Base-by-base conservation (phyloP, 2,113 vertebrate genomes). In the Salminus brasiliensis region DNA sequence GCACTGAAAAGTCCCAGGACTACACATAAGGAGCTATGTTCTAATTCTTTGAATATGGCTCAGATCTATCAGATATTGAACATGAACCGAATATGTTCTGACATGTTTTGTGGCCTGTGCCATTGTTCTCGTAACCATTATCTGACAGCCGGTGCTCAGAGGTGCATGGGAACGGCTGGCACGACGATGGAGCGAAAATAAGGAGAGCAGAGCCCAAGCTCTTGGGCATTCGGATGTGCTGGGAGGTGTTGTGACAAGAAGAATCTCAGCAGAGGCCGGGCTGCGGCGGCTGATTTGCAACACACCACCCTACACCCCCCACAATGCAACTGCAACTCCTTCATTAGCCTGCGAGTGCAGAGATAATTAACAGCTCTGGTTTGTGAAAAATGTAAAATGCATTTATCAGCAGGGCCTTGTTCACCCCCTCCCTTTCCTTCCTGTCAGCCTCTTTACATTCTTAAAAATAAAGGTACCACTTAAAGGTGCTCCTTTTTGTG, bases 361-460 rank as follows among this genome's bases (percentile, higher is more conserved):
- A 62, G 67, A 83, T 89, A 85, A 88, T 86, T 81, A 87, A 78
- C 10, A 32, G 32, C 39, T 59, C 16, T 57, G 34, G 52, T 49
- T 77, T 72, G 41, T 66, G 83, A 76, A 85, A 62, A 52, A 67
- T 65, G 30, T 68, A 81, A 84, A 82, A 77, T 27, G 52, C 57
- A 73, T 86, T 80, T 79, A 74, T 72, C 74, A 73, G 70, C 53
- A 69, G 25, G 57, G 59, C 74, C 63, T n/a, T 63, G 7, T 34
- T 63, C 55, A 23, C 55, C 7, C 60, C 59, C 36, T 13, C n/a
- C 62, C 69, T 21, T 70, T 41, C 45, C 43, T 66, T 53, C 30
- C 1, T 4, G 5, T 45, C 34, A 11, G 23, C 39, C 25, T 16
- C 53, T 7, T 55, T 7, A 27, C 16, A 32, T 57, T 15, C 45